Evolutionary conservation across 2,888 invertebrate genomes (phyloP), one percentile per base, ranked within the genome.

Genomic region (Hypercompe scribonia): DNA sequence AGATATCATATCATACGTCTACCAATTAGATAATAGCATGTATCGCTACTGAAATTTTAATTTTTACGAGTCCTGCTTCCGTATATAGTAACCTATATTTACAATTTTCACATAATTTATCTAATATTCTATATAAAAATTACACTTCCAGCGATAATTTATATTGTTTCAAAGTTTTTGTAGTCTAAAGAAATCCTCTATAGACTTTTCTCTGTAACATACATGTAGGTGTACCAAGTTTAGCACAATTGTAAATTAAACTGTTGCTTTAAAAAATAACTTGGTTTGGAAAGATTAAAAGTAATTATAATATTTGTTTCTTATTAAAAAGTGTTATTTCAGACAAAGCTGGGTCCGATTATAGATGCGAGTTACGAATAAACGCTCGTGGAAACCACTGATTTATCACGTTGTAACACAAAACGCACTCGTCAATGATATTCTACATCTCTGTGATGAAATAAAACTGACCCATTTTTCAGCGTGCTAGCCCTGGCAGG

Each of bases 401-500:
- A 54, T 77, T 79, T 73, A 72, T 68, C 64, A 39, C 63, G 67
- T 68, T 65, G 75, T 78, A 80, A 80, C 68, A 74, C 11, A 73
- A 76, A 68, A 75, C 69, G 42, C 28, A 66, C 70, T 63, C 50
- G 18, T 77, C 71, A 76, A 78, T 82, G 65, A 61, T 68, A 65
- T 65, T 68, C 63, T 63, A 34, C 65, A 75, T 73, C 61, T 74
- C 68, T 71, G 71, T 83, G 67, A 72, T 78, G 81, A 72, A 81
- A 78, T 71, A 78, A 76, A 67, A 71, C 13, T 82, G 79, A 80
- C 84, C 84, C 46, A 80, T 78, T 82, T 83, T 71, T 46, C 64
- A 18, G 34, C 74, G 80, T 75, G 88, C 39, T 89, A 90, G 79
- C 93, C 92, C 92, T 81, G 85, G 87, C 90, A 89, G 91, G 92